Evolutionary conservation across 2,113 vertebrate genomes (phyloP).

Genomic region (Peromyscus maniculatus): DNA sequence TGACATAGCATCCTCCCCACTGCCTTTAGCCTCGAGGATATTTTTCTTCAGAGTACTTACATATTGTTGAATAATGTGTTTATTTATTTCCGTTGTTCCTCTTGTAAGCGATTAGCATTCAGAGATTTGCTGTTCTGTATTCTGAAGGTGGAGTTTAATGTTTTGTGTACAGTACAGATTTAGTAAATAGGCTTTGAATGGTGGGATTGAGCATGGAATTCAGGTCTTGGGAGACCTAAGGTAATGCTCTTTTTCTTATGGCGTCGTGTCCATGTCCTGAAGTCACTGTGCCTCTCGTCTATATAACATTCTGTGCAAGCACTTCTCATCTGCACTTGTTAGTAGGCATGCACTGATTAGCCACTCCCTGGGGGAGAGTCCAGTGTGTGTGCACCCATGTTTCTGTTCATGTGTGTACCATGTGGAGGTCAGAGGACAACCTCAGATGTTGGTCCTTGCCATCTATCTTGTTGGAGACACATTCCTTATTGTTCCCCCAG

Average conservation of each 20-base stretch:
- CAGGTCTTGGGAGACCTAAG: neutral
- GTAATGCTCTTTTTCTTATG: neutral
- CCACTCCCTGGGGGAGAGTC: neutral
- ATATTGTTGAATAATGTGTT: neutral
- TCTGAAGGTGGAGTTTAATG: neutral
- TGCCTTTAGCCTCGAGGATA: neutral
- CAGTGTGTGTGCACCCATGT: too few species aligned
- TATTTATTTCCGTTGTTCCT: neutral
- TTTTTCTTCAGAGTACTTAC: neutral
- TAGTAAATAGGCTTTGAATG: conserved; percentile 9
- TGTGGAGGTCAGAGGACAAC: neutral
- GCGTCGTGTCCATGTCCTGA: neutral
- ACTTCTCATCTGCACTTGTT: neutral
- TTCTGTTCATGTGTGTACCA: neutral
- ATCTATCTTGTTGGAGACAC: neutral
- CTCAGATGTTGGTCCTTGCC: neutral
- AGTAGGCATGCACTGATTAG: neutral
- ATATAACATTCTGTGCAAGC: neutral
- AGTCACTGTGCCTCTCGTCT: neutral
- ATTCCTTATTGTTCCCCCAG: neutral
- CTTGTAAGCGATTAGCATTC: neutral
- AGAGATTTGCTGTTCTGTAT: neutral
- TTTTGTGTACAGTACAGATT: neutral
- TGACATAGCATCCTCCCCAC: neutral
- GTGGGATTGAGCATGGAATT: neutral